Base-by-base conservation (phyloP, 1,140 invertebrate genomes). In the Globodera rostochiensis region DNA sequence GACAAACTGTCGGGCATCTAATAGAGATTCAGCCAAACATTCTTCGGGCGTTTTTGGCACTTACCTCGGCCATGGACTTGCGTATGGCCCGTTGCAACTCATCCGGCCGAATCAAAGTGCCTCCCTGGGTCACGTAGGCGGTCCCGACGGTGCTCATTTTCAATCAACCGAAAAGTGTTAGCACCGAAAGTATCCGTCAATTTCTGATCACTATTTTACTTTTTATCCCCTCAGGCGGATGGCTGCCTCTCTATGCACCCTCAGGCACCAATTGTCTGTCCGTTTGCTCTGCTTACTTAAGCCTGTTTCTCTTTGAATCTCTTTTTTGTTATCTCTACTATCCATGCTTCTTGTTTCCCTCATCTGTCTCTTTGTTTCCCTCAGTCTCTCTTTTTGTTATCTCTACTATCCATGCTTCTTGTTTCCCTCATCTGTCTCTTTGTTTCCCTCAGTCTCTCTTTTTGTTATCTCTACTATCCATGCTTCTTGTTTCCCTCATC, bases 31-130 rank as follows among this genome's bases (percentile, higher is more conserved):
- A 6, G 11, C 36, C 21, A 13, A 25, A n/a, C 25, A 47, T 78
- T 78, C 25, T 76, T 21, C 6, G 13, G 11, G 1, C 36, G n/a
- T 19, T 36, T 9, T 11, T n/a, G 19, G 25, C 25, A 3, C 13
- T 36, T 15, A 70, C 77, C 77, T 78, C 46, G 46, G 75, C 25
- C 25, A 66, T 2, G 46, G 64, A 49, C n/a, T 77, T 50, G 25
- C 77, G 77, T 13, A 78, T 70, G 49, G 66, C 70, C 47, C 70
- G 66, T 13, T 71, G 60, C 77, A 78, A 19, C 25, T 78, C 64
- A 9, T 78, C 77, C 46, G 77, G 77, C 2, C 77, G 46, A 3
- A 78, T 46, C 49, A 78, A 21, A 15, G 77, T 66, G 25, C 77
- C 77, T 6, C 77, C 77, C 47, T 69, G 53, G 25, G 70, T 66